Base-by-base conservation (phyloP, 2,888 invertebrate genomes). In the Hoplodrina blanda region DNA sequence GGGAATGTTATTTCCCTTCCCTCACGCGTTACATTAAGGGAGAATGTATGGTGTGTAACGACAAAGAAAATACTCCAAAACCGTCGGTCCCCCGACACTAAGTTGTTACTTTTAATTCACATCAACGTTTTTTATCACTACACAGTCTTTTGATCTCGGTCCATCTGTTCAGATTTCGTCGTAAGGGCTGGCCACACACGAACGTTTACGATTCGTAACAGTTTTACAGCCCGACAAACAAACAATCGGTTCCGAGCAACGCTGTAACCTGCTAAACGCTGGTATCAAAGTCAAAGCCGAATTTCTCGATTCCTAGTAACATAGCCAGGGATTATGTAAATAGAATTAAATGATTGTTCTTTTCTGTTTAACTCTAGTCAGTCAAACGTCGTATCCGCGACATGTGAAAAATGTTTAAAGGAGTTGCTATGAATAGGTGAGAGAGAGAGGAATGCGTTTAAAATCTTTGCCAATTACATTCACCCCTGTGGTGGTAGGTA, bases 111-210 rank as follows among this genome's bases (percentile, higher is more conserved):
- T 90, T 91, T 91, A 92, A 92, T 91, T 90, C 92, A 92, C 94
- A 95, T 95, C 91, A 94, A 94, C 91, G 86, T 87, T 92, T 94
- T 95, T 96, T 95, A 95, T 94, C 92, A 90, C 91, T 90, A 83
- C 87, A 84, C 72, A 87, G 85, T 89, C 94, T 92, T 95, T 96
- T 96, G 96, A 96, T 95, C 91, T 95, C 91, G 76, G 87, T 88
- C 93, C 96, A 95, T 95, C 96, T 95, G 96, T 92, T 91, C 91
- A 88, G 91, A 93, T 92, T 95, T 96, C 96, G 95, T 93, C 94
- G 95, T 96, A 96, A 96, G 95, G 94, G 93, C 93, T 93, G 95
- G 92, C 96, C 95, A 96, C 96, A 95, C 96, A 95, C 95, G 95
- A 92, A 80, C 92, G 94, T 95, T 95, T 96, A 95, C 95, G 93